Evolutionary conservation across 2,797 vertebrate species (phyloP), one percentile per base, ranked within the genome.

Genomic region (Melanotaenia parkinsoni): DNA sequence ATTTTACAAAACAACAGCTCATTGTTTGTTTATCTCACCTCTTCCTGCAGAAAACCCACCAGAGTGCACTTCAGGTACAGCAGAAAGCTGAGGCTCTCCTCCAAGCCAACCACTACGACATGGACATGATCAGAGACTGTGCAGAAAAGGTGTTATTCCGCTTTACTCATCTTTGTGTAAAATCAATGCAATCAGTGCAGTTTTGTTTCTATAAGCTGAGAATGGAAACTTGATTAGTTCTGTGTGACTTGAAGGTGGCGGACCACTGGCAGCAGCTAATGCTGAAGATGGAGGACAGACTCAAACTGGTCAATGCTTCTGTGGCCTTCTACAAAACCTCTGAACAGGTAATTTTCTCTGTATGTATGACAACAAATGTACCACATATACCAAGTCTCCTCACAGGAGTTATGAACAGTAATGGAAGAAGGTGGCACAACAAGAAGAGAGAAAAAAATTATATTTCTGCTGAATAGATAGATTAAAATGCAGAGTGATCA

Each of bases 281-380:
- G 98, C 95, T 99, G 75, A 99, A 99, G 93, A 99, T 99, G 98
- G 98, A 99, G 83, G 98, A 99, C 81, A 94, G 97, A 33, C 96
- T 99, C 45, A 99, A 99, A 84, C 96, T 99, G 38, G 97, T 99
- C 82, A 99, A 99, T 20, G 97, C 98, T 0, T 99, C 98, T 0
- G 98, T 99, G 68, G 98, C 97, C 88, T 99, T 99, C 91, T 99
- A 99, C 90, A 99, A 99, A 90, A 99, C 98, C 22, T 99, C 98
- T 0, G 98, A 99, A 83, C 98, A 99, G 96, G 98, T 98, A 86
- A 10, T 18, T 57, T 9, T 59, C 28, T 68, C 28, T 14, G 6
- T 57, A 4, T 33, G 28, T 56, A 22, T 20, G 60, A 6, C 16
- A 56, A 38, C n/a, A n/a, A 18, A 30, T 77, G 28, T 7, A 7